Evolutionary conservation across 1,140 invertebrate genomes (phyloP).

Genomic region (Spodoptera litura): DNA sequence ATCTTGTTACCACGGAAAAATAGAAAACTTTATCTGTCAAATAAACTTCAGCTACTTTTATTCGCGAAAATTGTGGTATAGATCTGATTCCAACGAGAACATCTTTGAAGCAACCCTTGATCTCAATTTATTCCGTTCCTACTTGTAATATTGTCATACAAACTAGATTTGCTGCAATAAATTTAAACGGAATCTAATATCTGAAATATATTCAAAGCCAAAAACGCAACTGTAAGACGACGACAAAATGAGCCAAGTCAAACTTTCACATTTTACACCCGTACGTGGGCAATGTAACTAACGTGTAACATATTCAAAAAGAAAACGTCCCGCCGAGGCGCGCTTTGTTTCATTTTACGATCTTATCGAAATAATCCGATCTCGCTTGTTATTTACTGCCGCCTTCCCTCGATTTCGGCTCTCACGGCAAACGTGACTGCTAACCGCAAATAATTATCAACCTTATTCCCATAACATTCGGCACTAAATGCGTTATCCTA

Average conservation of each 20-base stretch:
- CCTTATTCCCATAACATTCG: constrained; percentile 64
- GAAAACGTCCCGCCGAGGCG: constrained; percentile 76
- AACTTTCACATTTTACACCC: constrained; percentile 61
- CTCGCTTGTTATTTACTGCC: constrained; percentile 84
- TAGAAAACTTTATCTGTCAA: background rate
- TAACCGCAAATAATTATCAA: constrained; percentile 64
- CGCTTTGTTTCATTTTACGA: constrained; percentile 84
- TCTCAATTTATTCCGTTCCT: too few species aligned
- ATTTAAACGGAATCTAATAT: constrained; percentile 6
- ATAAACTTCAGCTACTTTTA: background rate
- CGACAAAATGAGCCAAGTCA: constrained; percentile 55
- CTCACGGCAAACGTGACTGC: constrained; percentile 60
- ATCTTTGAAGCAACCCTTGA: too few species aligned
- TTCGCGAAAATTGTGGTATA: background rate
- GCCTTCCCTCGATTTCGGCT: constrained; percentile 74
- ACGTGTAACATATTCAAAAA: constrained; percentile 77
- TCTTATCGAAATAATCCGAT: constrained; percentile 86
- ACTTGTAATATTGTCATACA: background rate
- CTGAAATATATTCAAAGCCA: constrained; percentile 38
- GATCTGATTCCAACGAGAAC: too few species aligned
- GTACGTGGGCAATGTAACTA: constrained; percentile 62
- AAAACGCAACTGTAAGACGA: constrained; percentile 40
- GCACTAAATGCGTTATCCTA: constrained; percentile 65
- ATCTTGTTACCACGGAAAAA: constrained; percentile 32
- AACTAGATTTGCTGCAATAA: background rate